phyloP scores from a whole-genome alignment of 2,888 invertebrate genomes.

The Apoda limacodes region DNA sequence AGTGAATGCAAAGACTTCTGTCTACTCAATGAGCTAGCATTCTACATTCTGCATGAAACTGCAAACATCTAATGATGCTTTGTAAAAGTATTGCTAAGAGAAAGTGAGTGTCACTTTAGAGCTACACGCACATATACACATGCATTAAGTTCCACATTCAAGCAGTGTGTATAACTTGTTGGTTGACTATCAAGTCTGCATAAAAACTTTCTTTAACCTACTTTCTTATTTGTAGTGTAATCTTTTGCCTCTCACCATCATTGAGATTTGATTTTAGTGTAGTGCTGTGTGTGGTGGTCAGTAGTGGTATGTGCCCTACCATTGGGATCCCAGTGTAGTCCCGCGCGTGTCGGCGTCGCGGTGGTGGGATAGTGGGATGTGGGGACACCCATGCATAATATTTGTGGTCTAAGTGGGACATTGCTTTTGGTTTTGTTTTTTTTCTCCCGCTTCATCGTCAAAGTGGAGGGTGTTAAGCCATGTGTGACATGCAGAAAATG shows the following conservation, averaged over 20 bases:
- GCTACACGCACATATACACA: conserved; percentile 36
- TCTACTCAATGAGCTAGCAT: conserved; percentile 34
- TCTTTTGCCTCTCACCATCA: conserved; percentile 56
- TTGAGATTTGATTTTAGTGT: conserved; percentile 51
- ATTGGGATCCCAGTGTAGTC: conserved; percentile 51
- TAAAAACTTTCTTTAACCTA: conserved; percentile 70
- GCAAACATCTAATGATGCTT: conserved; percentile 43
- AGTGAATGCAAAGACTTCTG: no score
- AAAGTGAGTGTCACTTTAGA: conserved; percentile 61
- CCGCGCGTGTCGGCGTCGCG: conserved; percentile 44
- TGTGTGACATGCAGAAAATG: conserved; percentile 67
- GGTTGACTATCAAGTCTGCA: conserved; percentile 45
- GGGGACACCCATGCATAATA: conserved; percentile 41
- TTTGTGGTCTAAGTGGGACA: conserved; percentile 51
- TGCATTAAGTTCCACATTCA: conserved; percentile 22
- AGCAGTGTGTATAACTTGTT: conserved; percentile 47
- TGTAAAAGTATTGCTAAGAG: conserved; percentile 67
- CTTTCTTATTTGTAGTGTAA: conserved; percentile 56
- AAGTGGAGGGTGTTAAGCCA: conserved; percentile 27
- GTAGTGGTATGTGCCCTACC: conserved; percentile 63
- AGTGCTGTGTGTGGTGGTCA: conserved; percentile 49
- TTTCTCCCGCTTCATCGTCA: conserved; percentile 38
- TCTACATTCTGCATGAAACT: conserved; percentile 50
- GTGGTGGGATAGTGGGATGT: conserved; percentile 56
- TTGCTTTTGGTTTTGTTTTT: conserved; percentile 36